Evolutionary conservation across 2,797 vertebrate species (phyloP), one percentile per base, ranked within the genome.

Genomic region (Acipenser transmontanus): DNA sequence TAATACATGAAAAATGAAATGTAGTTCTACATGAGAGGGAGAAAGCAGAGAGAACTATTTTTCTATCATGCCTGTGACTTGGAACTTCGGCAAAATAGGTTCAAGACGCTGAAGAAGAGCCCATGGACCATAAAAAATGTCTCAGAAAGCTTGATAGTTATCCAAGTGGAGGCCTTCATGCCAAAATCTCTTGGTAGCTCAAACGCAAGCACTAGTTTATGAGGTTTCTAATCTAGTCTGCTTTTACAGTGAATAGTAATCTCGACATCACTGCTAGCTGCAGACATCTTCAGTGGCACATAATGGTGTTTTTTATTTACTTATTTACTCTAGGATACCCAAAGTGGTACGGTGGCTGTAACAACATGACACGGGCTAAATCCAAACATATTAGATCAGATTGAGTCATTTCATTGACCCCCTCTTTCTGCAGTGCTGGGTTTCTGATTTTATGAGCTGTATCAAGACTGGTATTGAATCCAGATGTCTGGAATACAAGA

Each of bases 381-480:
- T 70, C 68, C 77, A 74, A 11, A 69, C 61, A 0, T 73, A 77
- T 80, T 75, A 34, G 65, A 76, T 66, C 6, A 1, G 73, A 76
- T 78, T 84, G 82, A 84, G 78, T 83, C 82, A 84, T 76, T n/a
- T 81, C 61, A 0, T 72, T 81, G 80, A 80, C 80, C 80, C 80
- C 78, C 79, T 76, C 78, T 79, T 83, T 83, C 72, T 62, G 8
- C 74, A 76, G 81, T 65, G 71, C 66, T 84, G 62, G 4, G 77
- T 81, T 84, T 81, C 80, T 79, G 73, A 80, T 83, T 84, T 84
- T 83, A 84, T 79, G 77, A 74, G 75, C 78, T 82, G 77, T 77
- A 80, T 81, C 78, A 80, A 70, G 52, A 0, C 61, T 0, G 66
- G 78, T 84, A 84, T 84, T 84, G 78, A 76, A 82, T 81, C 80